phyloP scores from a whole-genome alignment of 2,888 invertebrate species.

The Papilio protenor region DNA sequence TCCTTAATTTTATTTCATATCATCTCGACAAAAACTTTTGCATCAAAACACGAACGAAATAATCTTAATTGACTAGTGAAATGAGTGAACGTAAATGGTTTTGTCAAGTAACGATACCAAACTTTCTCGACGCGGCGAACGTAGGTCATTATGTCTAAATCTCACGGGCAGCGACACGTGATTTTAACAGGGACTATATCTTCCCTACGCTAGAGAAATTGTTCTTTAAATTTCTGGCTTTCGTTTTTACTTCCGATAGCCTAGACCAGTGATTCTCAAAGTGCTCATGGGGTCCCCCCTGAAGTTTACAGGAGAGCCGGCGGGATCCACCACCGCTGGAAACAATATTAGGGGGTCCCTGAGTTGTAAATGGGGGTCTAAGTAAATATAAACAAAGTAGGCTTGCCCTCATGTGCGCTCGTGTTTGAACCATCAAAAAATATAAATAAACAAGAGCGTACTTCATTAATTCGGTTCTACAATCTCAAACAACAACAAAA shows the following conservation, averaged over 20 bases:
- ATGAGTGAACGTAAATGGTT: neutral
- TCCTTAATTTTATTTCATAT: neutral
- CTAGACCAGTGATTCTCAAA: neutral
- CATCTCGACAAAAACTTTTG: neutral
- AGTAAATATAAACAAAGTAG: no score
- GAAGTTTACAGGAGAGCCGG: no score
- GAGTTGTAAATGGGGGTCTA: no score
- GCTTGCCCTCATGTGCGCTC: no score
- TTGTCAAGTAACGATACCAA: neutral
- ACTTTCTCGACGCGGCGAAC: neutral
- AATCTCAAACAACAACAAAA: no score
- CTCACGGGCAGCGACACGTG: constrained; percentile 3
- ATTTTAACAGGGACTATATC: neutral
- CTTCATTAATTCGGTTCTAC: no score
- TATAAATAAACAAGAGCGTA: no score
- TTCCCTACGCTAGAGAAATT: neutral
- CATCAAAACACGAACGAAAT: neutral
- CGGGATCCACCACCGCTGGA: no score
- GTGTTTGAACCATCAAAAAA: no score
- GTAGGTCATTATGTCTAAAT: neutral
- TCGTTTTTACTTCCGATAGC: neutral
- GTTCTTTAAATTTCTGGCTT: neutral
- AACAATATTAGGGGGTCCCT: no score
- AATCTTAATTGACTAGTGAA: neutral
- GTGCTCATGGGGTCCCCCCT: no score